phyloP scores from a whole-genome alignment of 2,113 vertebrate species.

The Lepisosteus osseus region DNA sequence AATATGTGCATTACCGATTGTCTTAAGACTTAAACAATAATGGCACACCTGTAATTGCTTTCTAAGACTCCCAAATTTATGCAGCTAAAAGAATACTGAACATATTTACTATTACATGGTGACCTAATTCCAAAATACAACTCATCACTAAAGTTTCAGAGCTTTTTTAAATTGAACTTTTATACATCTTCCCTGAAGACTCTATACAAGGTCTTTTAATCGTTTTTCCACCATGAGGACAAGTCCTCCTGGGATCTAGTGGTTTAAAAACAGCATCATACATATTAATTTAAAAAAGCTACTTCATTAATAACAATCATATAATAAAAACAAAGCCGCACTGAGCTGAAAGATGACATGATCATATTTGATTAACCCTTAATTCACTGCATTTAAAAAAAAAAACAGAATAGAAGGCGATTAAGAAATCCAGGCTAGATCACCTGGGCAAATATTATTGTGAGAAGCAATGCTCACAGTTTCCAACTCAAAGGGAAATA shows the following conservation, averaged over 20 bases:
- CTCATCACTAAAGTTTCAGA: conserved; percentile 29
- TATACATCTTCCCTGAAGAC: conserved; percentile 36
- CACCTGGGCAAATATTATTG: background rate
- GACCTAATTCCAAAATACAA: conserved; percentile 31
- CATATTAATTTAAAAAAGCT: conserved; percentile 54
- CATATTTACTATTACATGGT: background rate
- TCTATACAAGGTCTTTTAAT: conserved; percentile 18
- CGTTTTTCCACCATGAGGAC: conserved; percentile 35
- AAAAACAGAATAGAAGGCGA: background rate
- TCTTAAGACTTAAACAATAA: conserved; percentile 30
- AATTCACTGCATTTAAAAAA: background rate
- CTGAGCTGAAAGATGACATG: background rate
- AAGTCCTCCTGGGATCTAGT: conserved; percentile 34
- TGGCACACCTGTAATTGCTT: background rate
- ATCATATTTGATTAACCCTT: background rate
- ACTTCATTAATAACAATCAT: conserved; percentile 41
- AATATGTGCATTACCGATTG: conserved; percentile 18
- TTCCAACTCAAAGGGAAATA: no score
- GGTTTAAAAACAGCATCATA: conserved; percentile 52
- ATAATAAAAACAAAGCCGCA: conserved; percentile 24
- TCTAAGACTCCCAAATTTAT: conserved; percentile 9
- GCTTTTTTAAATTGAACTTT: conserved; percentile 46
- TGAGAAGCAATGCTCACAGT: no score
- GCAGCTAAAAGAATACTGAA: conserved; percentile 15
- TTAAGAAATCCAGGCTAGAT: background rate